These are phyloP conservation scores for Sinhomidia bicolor DNA, from an alignment of 2,888 invertebrate species.

Conservation along the genomic window DNA sequence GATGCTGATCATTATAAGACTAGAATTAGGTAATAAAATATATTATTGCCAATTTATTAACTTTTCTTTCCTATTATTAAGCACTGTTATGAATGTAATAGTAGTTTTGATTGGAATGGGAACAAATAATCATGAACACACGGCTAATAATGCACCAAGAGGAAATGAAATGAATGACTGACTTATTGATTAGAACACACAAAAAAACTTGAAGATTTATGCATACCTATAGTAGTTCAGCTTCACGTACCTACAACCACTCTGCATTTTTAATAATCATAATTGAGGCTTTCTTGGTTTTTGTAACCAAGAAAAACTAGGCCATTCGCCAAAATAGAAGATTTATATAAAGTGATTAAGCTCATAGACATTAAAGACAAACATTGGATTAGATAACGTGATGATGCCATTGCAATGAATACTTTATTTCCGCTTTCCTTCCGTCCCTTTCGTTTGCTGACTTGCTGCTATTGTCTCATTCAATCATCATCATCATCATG, in stretches of 20 bases:
- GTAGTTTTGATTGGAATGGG: neutral
- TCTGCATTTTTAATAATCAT: no score
- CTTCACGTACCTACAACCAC: no score
- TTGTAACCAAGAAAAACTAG: slow-evolving; percentile 10
- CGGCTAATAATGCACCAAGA: neutral
- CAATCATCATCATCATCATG: neutral
- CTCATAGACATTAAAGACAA: neutral
- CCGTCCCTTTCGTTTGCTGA: neutral
- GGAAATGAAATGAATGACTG: no score
- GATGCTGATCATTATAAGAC: slow-evolving; percentile 53
- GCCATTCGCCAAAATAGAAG: slow-evolving; percentile 36
- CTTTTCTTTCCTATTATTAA: neutral
- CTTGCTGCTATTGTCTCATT: no score
- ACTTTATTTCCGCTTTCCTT: slow-evolving; percentile 64
- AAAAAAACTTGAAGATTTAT: no score
- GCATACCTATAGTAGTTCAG: no score
- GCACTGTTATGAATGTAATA: neutral
- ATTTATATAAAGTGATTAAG: neutral
- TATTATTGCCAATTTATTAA: neutral
- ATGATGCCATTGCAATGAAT: neutral
- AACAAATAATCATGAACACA: slow-evolving; percentile 32
- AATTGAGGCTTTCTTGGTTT: neutral
- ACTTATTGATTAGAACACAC: neutral
- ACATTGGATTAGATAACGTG: neutral
- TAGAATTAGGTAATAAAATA: slow-evolving; percentile 67